A percentile compares a stretch with the other conserved stretches of the same genome.
phyloP scores from a whole-genome alignment of 2,113 vertebrate genomes.

The Lasiurus borealis region DNA sequence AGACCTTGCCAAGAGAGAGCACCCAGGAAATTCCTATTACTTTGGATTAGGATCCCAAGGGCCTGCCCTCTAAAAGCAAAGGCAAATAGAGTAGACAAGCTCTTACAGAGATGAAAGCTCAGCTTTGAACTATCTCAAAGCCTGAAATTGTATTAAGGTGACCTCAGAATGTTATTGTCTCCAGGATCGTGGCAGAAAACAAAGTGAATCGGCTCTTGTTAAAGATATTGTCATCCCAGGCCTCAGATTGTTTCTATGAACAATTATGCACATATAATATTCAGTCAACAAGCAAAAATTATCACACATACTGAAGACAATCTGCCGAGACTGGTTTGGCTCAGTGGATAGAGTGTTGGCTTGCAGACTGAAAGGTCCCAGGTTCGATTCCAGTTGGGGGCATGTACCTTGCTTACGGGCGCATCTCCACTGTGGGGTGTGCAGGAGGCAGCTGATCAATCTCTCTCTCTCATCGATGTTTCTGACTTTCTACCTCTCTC shows the following conservation, averaged over 20 bases:
- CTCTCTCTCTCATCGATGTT: no score
- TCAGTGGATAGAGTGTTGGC: no score
- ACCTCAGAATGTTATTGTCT: not conserved
- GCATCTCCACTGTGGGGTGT: no score
- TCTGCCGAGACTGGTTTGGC: no score
- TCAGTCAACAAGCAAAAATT: not conserved
- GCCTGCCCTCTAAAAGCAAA: not conserved
- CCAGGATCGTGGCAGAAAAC: not conserved
- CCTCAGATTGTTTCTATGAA: not conserved
- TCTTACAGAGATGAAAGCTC: not conserved
- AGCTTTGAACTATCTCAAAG: not conserved
- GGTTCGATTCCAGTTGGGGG: no score
- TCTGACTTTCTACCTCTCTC: no score
- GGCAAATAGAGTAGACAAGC: not conserved
- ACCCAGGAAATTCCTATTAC: not conserved
- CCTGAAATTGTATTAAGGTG: not conserved
- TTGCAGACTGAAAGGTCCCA: no score
- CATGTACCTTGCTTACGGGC: no score
- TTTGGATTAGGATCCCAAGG: not conserved
- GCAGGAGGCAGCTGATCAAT: no score
- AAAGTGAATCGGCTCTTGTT: not conserved
- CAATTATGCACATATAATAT: not conserved
- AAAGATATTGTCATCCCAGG: not conserved
- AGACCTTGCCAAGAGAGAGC: not conserved
- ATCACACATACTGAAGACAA: not conserved